Percentiles rank a stretch among this genome's conserved stretches.
phyloP scores from a whole-genome alignment of 2,113 vertebrate species.

The Pelmatolapia mariae region DNA sequence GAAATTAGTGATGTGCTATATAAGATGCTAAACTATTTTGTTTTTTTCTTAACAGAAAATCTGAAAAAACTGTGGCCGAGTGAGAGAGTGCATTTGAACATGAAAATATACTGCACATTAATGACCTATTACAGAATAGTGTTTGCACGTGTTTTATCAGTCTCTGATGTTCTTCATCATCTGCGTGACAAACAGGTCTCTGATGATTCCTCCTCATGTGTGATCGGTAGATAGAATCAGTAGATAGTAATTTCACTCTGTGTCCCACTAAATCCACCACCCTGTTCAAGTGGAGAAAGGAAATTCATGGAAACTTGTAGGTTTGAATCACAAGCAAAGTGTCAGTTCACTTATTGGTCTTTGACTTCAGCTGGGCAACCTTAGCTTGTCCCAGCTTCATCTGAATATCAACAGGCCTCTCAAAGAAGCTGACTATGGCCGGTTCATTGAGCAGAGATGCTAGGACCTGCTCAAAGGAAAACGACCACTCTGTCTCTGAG shows the following conservation, averaged over 20 bases:
- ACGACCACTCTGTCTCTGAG: slow-evolving; percentile 84
- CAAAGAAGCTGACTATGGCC: slow-evolving; percentile 86
- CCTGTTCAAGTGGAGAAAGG: not conserved
- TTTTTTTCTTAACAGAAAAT: not conserved
- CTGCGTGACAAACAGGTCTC: not conserved
- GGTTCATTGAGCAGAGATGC: slow-evolving; percentile 94
- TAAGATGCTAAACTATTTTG: not conserved
- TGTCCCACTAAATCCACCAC: not conserved
- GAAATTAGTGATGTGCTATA: not conserved
- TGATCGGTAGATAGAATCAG: not conserved
- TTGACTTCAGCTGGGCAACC: slow-evolving; percentile 79
- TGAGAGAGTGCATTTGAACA: not conserved
- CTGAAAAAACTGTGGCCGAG: not conserved
- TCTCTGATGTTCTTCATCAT: not conserved
- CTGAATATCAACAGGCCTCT: slow-evolving; percentile 79
- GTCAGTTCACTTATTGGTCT: slow-evolving; percentile 53
- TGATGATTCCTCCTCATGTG: not conserved
- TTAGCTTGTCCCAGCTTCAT: slow-evolving; percentile 76
- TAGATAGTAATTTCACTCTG: not conserved
- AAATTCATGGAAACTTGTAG: slow-evolving; percentile 4
- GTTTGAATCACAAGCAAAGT: not conserved
- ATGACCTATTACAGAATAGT: not conserved
- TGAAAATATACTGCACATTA: not conserved
- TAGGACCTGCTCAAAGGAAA: slow-evolving; percentile 94
- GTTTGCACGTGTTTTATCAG: not conserved